A percentile compares a stretch with the other conserved stretches of the same genome.
Conservation (phyloP, 1,140 invertebrate genomes). For the Watersipora subatra region DNA sequence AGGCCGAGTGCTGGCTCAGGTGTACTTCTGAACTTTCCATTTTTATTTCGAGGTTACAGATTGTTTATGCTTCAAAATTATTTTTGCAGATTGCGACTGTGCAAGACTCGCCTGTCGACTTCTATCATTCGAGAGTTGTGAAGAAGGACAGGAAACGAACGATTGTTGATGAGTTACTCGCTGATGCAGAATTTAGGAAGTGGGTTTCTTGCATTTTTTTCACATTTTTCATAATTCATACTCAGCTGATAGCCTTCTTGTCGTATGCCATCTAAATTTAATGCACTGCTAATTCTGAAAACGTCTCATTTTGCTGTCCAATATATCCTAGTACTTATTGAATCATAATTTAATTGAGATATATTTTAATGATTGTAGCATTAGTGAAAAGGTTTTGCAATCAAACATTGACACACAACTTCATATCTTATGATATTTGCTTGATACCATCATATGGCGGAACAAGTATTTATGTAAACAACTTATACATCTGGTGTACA, state of each 20-base stretch:
- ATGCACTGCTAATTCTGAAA: neutral
- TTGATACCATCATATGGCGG: too few species aligned
- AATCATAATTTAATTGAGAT: too few species aligned
- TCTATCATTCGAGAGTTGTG: constrained; percentile 54
- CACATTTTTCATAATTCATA: neutral
- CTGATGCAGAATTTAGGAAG: constrained; percentile 70
- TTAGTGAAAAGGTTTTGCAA: too few species aligned
- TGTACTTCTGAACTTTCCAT: too few species aligned
- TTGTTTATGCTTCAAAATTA: too few species aligned
- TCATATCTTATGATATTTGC: too few species aligned
- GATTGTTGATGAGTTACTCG: constrained; percentile 78
- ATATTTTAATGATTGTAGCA: too few species aligned
- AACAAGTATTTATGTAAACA: too few species aligned
- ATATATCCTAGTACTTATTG: neutral
- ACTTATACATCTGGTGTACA: too few species aligned
- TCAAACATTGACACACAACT: too few species aligned
- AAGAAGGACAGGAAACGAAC: constrained; percentile 74
- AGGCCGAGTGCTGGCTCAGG: too few species aligned
- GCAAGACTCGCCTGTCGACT: constrained; percentile 45
- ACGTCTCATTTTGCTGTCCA: neutral
- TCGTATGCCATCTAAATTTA: neutral
- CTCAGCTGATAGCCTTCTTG: neutral
- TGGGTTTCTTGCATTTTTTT: constrained; percentile 40
- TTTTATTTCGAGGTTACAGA: too few species aligned
- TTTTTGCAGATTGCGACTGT: constrained; percentile 44